Conservation (phyloP, 2,888 invertebrate species). For the Eilema caniola region DNA sequence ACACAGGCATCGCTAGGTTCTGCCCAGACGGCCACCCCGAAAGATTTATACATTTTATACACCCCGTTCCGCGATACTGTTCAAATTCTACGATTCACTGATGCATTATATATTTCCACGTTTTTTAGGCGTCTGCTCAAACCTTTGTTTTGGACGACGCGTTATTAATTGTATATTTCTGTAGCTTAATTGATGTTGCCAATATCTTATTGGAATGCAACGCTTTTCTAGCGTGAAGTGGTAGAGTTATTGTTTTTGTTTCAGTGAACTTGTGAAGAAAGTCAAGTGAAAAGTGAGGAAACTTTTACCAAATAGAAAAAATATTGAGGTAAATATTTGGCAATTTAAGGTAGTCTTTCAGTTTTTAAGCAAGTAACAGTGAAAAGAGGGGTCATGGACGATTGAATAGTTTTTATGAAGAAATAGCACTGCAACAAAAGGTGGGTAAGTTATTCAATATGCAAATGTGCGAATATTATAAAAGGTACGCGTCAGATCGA, state of each 20-base stretch:
- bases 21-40: conserved; percentile 76
- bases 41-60: conserved; percentile 78
- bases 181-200: conserved; percentile 49
- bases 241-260: conserved; percentile 27
- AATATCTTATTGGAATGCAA: conserved; percentile 48
- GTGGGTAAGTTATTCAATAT: conserved; percentile 58
- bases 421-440: conserved; percentile 29
- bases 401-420: conserved; percentile 31
- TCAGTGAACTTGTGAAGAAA: no score
- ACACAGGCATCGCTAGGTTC: conserved; percentile 74
- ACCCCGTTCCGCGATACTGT: conserved; percentile 69
- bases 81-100: conserved; percentile 78
- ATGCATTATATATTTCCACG: conserved; percentile 77
- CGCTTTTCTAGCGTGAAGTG: conserved; percentile 43
- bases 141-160: conserved; percentile 73
- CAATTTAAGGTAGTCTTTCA: conserved; percentile 18
- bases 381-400: conserved; percentile 27
- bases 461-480: conserved; percentile 59
- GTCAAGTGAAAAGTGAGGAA: conserved; percentile 25
- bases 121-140: conserved; percentile 75
- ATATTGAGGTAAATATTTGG: conserved; percentile 28
- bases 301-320: conserved; percentile 22
- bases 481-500: conserved; percentile 50
- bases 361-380: conserved; percentile 5
- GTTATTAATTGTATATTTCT: conserved; percentile 70